Evolutionary conservation across 35 echinoderm and acorn worm genomes (phyloP), one percentile per base, ranked within the genome.

Genomic region (Heliocidaris erythrogramma): DNA sequence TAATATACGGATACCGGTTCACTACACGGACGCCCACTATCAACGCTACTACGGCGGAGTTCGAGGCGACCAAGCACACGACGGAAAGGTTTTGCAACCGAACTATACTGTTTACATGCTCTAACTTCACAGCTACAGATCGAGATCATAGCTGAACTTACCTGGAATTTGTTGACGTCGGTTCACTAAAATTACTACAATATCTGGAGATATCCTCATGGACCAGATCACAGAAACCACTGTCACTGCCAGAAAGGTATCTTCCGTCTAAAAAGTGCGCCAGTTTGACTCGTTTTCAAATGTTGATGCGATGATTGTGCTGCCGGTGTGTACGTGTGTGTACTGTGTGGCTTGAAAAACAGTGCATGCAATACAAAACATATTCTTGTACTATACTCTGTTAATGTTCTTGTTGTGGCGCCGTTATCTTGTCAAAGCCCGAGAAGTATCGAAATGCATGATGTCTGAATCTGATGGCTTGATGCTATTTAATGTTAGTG

Each of bases 261-360:
- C 96, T 94, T 5, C 94, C 91, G 53, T 96, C 96, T n/a, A 96
- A 91, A 84, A 95, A 89, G 85, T 95, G 94, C 87, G 96, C 96
- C 96, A 96, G 96, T 93, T 95, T 96, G 94, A 32, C 4, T 89
- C 0, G 31, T 48, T 32, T 89, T 48, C 30, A 89, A 29, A 78
- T 78, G 65, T 78, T 78, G 65, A 78, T n/a, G 65, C n/a, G 27
- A 78, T 27, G n/a, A 13, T 53, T 16, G 11, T 69, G 61, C 61
- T 21, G 61, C 61, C 14, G 61, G 16, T 71, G 27, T 60, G 59
- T 18, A 11, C 59, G 59, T 60, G 12, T 60, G 59, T 60, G 12
- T 60, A 10, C 18, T 12, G 59, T 60, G 0, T 11, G 35, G 35
- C 35, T 42, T 3, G 35, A 42, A 42, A 42, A 42, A 42, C 3